Base-by-base conservation (phyloP, 2,888 invertebrate genomes). In the Lochmaea capreae region DNA sequence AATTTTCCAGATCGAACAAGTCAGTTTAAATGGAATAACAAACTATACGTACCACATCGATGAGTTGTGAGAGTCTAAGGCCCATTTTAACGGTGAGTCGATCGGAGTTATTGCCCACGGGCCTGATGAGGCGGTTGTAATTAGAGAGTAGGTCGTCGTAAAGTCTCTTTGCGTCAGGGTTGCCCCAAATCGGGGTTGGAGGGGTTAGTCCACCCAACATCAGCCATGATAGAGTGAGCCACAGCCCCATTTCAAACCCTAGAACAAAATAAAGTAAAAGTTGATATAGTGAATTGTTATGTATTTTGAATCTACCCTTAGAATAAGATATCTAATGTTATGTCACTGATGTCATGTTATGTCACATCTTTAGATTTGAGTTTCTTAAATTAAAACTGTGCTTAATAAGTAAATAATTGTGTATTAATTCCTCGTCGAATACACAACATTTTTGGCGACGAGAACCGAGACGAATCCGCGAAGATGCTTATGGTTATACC, bases 21-120 rank as follows among this genome's bases (percentile, higher is more conserved):
- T 33, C 8, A 33, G 3, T 33, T 33, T 8, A 26, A 26, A 33
- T 33, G 8, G 8, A 1, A 14, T n/a, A 46, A n/a, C n/a, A n/a
- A n/a, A n/a, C n/a, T n/a, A n/a, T 73, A 94, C 94, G 94, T 87
- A 96, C 96, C 90, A 96, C 95, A 89, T 96, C 96, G 87, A 96
- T 96, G 86, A 96, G 93, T 89, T 96, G 95, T 86, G 95, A 95
- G 82, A 96, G 91, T 87, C 92, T 90, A 82, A 98, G 93, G 80
- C 97, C 97, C 93, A 98, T 95, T 90, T 96, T 96, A 88, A 98
- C 97, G 84, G 95, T 96, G 87, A 98, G 93, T 82, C 96, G 93
- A 89, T 97, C 97, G 81, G 95, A 95, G 89, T 96, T 96, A 89
- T 97, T 97, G 84, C 96, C 95, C 82, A 97, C 97, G 79, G 97